A percentile compares a stretch with the other conserved stretches of the same genome.
These are phyloP conservation scores for Nymphicus hollandicus DNA, from an alignment of 2,113 vertebrate species.

Conservation along the genomic window DNA sequence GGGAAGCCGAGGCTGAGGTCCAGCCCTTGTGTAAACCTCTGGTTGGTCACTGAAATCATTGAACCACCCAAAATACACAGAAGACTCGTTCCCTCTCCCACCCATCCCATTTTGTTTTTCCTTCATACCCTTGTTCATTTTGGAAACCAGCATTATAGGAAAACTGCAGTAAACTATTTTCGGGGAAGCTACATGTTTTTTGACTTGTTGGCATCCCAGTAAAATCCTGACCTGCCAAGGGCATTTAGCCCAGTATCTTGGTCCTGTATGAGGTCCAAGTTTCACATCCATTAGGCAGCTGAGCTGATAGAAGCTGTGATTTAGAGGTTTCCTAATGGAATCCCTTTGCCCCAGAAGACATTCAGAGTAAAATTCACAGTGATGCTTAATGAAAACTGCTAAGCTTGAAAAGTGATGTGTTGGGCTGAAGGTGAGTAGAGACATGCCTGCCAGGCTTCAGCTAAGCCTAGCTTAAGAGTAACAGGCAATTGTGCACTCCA, in stretches of 20 bases:
- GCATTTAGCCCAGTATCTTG: not conserved
- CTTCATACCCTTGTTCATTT: not conserved
- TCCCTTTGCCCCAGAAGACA: not conserved
- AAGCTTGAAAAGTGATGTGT: not conserved
- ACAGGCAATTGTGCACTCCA: accelerated
- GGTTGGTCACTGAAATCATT: not conserved
- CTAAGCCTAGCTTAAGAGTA: not conserved
- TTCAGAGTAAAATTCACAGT: not conserved
- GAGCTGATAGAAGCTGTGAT: not conserved
- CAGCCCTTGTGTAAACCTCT: not conserved
- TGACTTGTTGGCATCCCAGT: not conserved
- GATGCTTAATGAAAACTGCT: not conserved
- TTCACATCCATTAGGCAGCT: not conserved
- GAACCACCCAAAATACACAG: not conserved
- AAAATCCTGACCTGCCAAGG: not conserved
- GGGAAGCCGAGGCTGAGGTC: not conserved
- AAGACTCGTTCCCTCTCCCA: not conserved
- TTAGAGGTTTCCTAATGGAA: not conserved
- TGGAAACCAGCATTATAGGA: not conserved
- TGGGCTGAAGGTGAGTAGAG: not conserved
- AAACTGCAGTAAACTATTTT: not conserved
- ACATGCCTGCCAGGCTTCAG: not conserved
- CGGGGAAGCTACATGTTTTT: not conserved
- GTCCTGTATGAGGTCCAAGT: not conserved
- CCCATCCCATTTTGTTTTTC: not conserved